A percentile compares a stretch with the other conserved stretches of the same genome.
phyloP scores from a whole-genome alignment of 1,140 invertebrate species.

The Lepidurus couesii region DNA sequence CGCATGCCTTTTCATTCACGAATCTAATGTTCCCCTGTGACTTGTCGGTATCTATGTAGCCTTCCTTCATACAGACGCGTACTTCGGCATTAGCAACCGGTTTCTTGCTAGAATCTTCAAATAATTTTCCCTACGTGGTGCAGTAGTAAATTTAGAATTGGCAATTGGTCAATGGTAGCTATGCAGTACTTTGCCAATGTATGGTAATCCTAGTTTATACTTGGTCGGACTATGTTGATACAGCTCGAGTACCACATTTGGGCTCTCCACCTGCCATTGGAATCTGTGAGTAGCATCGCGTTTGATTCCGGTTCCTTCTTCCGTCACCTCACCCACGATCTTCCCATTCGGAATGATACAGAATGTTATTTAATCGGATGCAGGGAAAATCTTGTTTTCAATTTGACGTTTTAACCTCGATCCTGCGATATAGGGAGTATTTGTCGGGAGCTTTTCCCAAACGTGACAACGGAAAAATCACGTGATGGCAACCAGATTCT shows the following conservation, averaged over 20 bases:
- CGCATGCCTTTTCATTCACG: not conserved
- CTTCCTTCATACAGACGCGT: slow-evolving; percentile 36
- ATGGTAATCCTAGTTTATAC: slow-evolving; percentile 59
- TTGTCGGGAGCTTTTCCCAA: too few species aligned
- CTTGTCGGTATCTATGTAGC: slow-evolving; percentile 34
- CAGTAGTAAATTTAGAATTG: not conserved
- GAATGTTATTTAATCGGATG: too few species aligned
- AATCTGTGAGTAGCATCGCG: slow-evolving; percentile 55
- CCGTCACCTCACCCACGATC: slow-evolving; percentile 47
- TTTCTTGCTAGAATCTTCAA: slow-evolving; percentile 39
- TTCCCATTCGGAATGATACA: not conserved
- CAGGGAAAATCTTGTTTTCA: too few species aligned
- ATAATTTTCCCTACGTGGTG: not conserved
- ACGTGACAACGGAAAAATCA: not conserved
- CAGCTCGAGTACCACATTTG: slow-evolving; percentile 40
- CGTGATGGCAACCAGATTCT: not conserved
- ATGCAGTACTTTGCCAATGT: slow-evolving; percentile 53
- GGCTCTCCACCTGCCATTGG: slow-evolving; percentile 49
- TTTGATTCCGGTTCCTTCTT: slow-evolving; percentile 56
- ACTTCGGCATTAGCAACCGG: slow-evolving; percentile 42
- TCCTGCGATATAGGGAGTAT: too few species aligned
- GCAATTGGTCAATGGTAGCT: not conserved
- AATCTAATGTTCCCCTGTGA: not conserved
- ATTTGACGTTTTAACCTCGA: too few species aligned
- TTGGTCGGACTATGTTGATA: slow-evolving; percentile 46